Conservation (phyloP, 2,888 invertebrate species). For the Hirtodrosophila trivittata region DNA sequence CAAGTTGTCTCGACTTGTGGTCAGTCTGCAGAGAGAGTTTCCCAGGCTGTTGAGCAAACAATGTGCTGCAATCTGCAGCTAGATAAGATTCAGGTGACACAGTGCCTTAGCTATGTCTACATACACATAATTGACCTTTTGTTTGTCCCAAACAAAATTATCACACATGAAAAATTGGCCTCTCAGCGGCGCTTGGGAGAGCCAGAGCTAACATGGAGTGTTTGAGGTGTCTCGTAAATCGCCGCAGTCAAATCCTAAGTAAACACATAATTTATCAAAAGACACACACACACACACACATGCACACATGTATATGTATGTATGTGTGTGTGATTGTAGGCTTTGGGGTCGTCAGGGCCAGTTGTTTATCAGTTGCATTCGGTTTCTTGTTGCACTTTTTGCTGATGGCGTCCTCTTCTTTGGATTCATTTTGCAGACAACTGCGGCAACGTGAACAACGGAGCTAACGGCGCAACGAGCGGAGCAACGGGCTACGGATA, state of each 20-base stretch:
- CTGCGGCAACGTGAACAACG: conserved; percentile 82
- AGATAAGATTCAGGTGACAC: conserved; percentile 43
- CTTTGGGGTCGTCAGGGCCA: conserved; percentile 64
- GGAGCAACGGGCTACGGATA: conserved; percentile 49
- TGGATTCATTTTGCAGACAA: conserved; percentile 81
- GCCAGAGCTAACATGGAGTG: conserved; percentile 48
- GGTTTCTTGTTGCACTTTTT: conserved; percentile 42
- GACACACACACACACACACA: conserved; percentile 17
- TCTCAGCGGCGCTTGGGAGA: conserved; percentile 20
- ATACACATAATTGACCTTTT: conserved; percentile 33
- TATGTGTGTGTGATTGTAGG: conserved; percentile 1
- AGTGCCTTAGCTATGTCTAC: conserved; percentile 33
- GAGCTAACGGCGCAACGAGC: conserved; percentile 27
- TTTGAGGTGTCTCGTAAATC: conserved; percentile 72
- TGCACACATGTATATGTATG: conserved; percentile 6
- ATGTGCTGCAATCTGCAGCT: background rate
- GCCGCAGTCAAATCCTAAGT: conserved; percentile 78
- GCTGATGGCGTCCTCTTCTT: conserved; percentile 40
- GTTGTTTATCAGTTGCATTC: conserved; percentile 64
- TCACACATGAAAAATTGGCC: conserved; percentile 47
- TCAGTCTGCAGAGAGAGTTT: no score
- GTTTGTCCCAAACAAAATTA: conserved; percentile 38
- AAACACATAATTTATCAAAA: conserved; percentile 78
- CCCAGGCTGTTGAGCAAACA: no score
- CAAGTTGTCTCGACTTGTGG: no score